A percentile compares a stretch with the other conserved stretches of the same genome.
These are phyloP conservation scores for Felis chaus DNA, from an alignment of 2,113 vertebrate genomes.

Conservation along the genomic window DNA sequence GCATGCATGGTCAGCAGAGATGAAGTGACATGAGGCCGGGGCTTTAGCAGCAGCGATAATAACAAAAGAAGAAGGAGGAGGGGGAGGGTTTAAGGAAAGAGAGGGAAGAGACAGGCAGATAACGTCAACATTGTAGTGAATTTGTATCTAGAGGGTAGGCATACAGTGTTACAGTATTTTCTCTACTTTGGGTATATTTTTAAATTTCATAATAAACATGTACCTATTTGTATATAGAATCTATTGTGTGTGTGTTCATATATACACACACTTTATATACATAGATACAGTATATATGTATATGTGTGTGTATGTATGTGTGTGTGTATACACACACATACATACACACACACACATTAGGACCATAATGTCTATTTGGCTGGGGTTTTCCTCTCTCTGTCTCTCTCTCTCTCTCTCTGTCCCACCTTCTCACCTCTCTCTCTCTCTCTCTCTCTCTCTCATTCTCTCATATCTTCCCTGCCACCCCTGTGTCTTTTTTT, in stretches of 20 bases:
- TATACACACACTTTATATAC: too few species aligned
- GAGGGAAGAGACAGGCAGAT: background rate
- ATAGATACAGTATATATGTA: background rate
- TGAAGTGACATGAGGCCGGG: rapidly evolving
- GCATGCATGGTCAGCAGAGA: rapidly evolving
- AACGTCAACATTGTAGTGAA: rapidly evolving
- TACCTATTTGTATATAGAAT: too few species aligned
- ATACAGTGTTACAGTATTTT: background rate
- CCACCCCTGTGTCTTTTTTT: background rate
- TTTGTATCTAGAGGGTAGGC: background rate
- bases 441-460: background rate
- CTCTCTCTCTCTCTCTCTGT: background rate
- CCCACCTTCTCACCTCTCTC: background rate
- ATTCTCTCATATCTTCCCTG: too few species aligned
- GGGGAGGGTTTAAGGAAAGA: background rate
- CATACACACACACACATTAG: too few species aligned
- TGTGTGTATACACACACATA: background rate
- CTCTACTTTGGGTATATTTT: background rate
- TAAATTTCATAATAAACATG: background rate
- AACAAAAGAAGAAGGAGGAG: rapidly evolving
- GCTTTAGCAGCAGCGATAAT: background rate
- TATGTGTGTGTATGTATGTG: background rate
- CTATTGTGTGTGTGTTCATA: background rate
- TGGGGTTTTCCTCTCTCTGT: background rate
- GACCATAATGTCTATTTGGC: too few species aligned